Evolutionary conservation across 2,113 vertebrate species (phyloP), one percentile per base, ranked within the genome.

Genomic region (Limnothrissa miodon): DNA sequence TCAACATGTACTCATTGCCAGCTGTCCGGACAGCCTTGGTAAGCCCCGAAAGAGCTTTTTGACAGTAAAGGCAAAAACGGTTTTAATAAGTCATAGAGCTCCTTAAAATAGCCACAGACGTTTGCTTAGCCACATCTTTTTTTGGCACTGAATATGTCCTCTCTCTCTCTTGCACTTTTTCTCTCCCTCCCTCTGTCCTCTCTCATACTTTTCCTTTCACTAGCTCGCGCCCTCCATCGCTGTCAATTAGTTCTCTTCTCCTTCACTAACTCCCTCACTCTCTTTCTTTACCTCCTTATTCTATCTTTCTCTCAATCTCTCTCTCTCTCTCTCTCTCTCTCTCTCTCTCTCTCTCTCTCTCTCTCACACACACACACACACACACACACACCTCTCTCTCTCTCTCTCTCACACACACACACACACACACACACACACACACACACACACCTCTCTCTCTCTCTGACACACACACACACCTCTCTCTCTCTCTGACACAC

Each of bases 31-130:
- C 45, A 56, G 81, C 81, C 70, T 82, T 29, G 13, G 83, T 87
- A 87, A 87, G 90, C 91, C 81, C 45, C 17, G 83, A 87, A 7
- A 23, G 81, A 81, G 84, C 82, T 86, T 66, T 90, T 85, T 88
- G 89, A 92, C 86, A 89, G 93, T 87, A 90, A 79, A 15, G 83
- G 83, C 78, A 81, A 81, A 84, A 88, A 85, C 78, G 87, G 21
- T 90, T 94, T 94, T 91, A 93, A 94, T 94, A 94, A 95, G 89
- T 93, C 89, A 93, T 92, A 83, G 23, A 4, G 80, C 80, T 78
- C 82, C 89, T 80, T 5, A 84, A 90, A 94, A 94, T 94, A 93
- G 93, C 88, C 86, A 79, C 25, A 33, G 79, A 46, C 29, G 42
- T 48, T 78, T 53, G 48, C 78, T 83, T 79, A 81, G 62, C 39